These are phyloP conservation scores for Caenorhabditis sp. DNA, from an alignment of 2,888 invertebrate species.

Conservation along the genomic window DNA sequence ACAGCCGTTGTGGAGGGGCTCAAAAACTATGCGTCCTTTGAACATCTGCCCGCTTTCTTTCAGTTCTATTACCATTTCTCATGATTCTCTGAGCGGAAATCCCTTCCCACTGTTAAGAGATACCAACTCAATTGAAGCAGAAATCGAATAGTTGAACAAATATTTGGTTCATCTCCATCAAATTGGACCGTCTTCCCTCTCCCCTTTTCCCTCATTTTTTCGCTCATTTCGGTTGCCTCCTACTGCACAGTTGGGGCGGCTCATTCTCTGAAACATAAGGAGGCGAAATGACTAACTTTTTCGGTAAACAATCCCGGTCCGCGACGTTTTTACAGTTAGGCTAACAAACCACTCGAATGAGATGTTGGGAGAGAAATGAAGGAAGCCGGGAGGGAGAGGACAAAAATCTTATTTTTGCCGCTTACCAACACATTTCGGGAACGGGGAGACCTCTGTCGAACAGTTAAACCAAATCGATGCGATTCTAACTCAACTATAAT, in stretches of 20 bases:
- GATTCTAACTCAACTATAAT: background rate
- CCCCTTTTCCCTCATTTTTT: background rate
- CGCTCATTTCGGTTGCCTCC: too few species aligned
- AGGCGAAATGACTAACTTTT: conserved; percentile 49
- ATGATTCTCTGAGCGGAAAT: background rate
- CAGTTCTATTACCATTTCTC: background rate
- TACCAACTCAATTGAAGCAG: conserved; percentile 28
- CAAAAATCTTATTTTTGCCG: conserved; percentile 26
- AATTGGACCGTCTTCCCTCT: conserved; percentile 7
- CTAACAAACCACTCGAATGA: conserved; percentile 58
- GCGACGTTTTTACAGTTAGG: conserved; percentile 28
- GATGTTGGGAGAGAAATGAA: conserved; percentile 12
- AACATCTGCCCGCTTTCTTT: background rate
- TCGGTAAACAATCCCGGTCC: conserved; percentile 42
- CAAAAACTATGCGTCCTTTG: too few species aligned
- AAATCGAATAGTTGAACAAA: conserved; percentile 44
- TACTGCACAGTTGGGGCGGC: conserved; percentile 23
- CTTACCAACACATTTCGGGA: conserved; percentile 21
- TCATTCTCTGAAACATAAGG: conserved; percentile 48
- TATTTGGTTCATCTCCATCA: conserved; percentile 47
- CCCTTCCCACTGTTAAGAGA: conserved; percentile 30
- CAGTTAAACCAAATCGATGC: too few species aligned
- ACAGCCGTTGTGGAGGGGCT: too few species aligned
- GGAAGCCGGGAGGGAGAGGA: conserved; percentile 10
- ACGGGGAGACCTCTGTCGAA: background rate